Base-by-base conservation (phyloP, 2,113 vertebrate species). In the Microcebus jonahi region DNA sequence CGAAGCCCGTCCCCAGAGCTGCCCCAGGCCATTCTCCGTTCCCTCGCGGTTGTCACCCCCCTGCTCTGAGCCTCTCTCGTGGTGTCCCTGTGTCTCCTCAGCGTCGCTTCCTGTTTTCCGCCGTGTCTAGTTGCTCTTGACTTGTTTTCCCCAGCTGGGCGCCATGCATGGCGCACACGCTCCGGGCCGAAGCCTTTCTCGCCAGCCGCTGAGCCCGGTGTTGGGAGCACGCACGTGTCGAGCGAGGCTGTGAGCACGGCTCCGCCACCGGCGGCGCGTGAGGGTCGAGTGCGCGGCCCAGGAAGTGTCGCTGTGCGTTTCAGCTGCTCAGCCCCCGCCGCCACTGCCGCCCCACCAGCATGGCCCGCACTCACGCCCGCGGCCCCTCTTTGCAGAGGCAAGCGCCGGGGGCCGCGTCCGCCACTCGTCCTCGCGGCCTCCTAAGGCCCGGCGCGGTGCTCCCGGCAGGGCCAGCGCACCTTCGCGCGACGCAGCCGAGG, bases 21-120 rank as follows among this genome's bases (percentile, higher is more conserved):
- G 18, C n/a, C 61, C 68, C 6, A 0, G 1, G 53, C 13, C 1
- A 0, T 15, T 20, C 63, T 71, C 81, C 31, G 15, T 34, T 53
- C 50, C 36, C 76, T 53, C 1, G 0, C 1, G 53, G 39, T 4
- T 12, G 25, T n/a, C 36, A 3, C 63, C 39, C 10, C 11, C 1
- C 45, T 81, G 48, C 14, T 59, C 36, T 15, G 36, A 42, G 27
- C n/a, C n/a, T 31, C 42, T 36, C 36, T 12, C 21, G 4, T 6
- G 3, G 6, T 5, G 48, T n/a, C 55, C 50, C 14, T 39, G 48
- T 9, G 45, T 67, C 17, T 81, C 36, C 57, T 80, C 45, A 2
- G 20, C 4, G 17, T n/a, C 34, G 27, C n/a, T 67, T 5, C 8
- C 53, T 15, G n/a, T 10, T 59, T 75, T n/a, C 48, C 81, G 9